A percentile compares a stretch with the other conserved stretches of the same genome.
phyloP scores from a whole-genome alignment of 2,113 vertebrate genomes.

The Aldabrachelys gigantea region DNA sequence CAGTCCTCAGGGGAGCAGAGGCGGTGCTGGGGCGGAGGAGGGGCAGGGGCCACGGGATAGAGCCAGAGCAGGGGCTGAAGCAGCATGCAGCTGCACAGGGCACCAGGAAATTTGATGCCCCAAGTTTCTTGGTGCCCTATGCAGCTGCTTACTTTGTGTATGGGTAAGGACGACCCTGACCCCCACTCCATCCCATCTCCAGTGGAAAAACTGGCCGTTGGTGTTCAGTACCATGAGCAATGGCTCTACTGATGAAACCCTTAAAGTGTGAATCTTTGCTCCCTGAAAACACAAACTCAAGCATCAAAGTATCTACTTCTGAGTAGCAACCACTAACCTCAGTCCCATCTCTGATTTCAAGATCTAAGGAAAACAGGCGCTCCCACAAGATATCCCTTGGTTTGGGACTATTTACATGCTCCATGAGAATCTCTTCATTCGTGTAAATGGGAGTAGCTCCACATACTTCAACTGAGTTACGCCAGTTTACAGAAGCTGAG shows the following conservation, averaged over 20 bases:
- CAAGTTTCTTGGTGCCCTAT: too few species aligned
- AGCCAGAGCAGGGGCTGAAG: too few species aligned
- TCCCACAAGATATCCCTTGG: background rate
- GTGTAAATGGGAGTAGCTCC: background rate
- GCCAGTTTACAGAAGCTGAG: background rate
- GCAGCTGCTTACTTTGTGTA: too few species aligned
- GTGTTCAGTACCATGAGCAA: background rate
- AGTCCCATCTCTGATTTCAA: background rate
- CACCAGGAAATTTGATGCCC: too few species aligned
- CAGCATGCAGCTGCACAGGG: too few species aligned
- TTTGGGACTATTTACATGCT: background rate
- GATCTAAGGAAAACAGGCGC: background rate
- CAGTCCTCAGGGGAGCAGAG: too few species aligned
- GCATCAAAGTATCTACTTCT: rapidly evolving
- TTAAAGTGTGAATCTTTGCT: background rate
- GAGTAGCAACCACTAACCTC: background rate
- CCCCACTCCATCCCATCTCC: rapidly evolving
- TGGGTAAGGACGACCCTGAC: too few species aligned
- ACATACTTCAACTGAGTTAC: background rate
- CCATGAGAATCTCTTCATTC: background rate
- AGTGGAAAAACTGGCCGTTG: background rate
- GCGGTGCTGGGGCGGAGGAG: too few species aligned
- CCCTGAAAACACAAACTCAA: background rate
- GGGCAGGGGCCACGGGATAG: too few species aligned
- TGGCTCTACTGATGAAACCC: rapidly evolving